Percentiles rank a stretch among this genome's conserved stretches.
Evolutionary conservation across 23 tunicate genomes (phyloP).

Genomic region (Phallusia fumigata): DNA sequence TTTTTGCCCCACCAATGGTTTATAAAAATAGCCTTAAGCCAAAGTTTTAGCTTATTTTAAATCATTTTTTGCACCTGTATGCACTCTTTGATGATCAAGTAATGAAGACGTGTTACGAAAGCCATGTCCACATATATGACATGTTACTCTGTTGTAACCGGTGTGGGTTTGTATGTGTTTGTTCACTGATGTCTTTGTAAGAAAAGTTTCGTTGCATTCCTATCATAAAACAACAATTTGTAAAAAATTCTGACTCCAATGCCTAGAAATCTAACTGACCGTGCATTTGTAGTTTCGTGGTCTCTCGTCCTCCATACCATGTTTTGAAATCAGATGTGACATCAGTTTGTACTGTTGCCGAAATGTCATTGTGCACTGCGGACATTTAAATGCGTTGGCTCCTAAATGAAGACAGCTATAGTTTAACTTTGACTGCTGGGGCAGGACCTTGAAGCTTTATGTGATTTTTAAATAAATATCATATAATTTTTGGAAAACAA

Average conservation of each 20-base stretch:
- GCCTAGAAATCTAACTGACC: too few relatives aligned
- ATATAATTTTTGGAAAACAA: background rate
- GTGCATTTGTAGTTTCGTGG: slow-evolving; percentile 85
- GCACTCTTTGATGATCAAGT: slow-evolving; percentile 46
- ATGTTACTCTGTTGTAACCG: slow-evolving; percentile 47
- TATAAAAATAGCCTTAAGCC: too few relatives aligned
- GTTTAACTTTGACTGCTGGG: too few relatives aligned
- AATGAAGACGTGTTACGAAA: slow-evolving; percentile 44
- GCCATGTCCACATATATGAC: slow-evolving; percentile 48
- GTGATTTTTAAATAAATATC: too few relatives aligned
- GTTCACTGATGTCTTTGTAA: slow-evolving; percentile 62
- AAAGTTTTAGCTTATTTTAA: too few relatives aligned
- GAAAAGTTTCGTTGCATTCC: slow-evolving; percentile 71
- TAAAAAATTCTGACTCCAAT: too few relatives aligned
- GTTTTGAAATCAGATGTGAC: slow-evolving; percentile 65
- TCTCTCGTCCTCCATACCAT: slow-evolving; percentile 40
- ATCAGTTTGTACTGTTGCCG: slow-evolving; percentile 20
- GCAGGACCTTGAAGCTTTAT: background rate
- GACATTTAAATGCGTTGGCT: slow-evolving; percentile 26
- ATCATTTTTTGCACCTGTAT: too few relatives aligned
- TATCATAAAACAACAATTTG: background rate
- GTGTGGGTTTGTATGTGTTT: slow-evolving; percentile 77
- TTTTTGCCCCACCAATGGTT: too few relatives aligned
- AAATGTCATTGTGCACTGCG: slow-evolving; percentile 36
- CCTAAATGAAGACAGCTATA: slow-evolving; percentile 30